A percentile compares a stretch with the other conserved stretches of the same genome.
Evolutionary conservation across 2,113 vertebrate species (phyloP).

Genomic region (Lichenostomus cassidix): DNA sequence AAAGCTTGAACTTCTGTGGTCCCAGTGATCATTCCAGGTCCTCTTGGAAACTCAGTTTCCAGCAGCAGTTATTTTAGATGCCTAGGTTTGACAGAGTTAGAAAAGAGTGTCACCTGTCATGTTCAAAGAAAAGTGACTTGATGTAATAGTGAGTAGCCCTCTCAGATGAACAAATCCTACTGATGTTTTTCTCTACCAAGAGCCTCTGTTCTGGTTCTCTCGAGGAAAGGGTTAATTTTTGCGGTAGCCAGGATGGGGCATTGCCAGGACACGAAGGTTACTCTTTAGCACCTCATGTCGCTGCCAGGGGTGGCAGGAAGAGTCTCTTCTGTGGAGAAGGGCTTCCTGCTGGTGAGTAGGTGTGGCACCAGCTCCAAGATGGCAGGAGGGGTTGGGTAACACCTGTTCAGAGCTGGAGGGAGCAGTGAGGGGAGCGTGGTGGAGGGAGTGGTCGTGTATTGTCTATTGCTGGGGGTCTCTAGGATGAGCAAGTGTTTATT

Average conservation of each 20-base stretch:
- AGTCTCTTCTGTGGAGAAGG: neutral
- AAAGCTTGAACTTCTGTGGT: neutral
- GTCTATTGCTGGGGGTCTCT: neutral
- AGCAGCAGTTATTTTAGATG: conserved; percentile 36
- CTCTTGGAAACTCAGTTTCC: conserved; percentile 24
- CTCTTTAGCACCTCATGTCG: neutral
- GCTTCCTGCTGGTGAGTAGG: neutral
- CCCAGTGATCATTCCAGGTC: neutral
- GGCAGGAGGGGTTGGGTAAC: neutral
- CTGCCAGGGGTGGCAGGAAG: neutral
- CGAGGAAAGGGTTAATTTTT: neutral
- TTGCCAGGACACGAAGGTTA: neutral
- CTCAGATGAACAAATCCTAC: conserved; percentile 3
- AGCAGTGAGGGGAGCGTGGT: neutral
- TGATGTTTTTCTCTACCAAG: neutral
- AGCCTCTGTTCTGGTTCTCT: neutral
- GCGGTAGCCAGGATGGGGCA: neutral
- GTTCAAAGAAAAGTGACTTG: conserved; percentile 56
- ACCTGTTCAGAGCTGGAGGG: neutral
- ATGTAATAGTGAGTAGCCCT: neutral
- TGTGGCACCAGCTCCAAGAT: neutral
- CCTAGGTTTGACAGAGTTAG: conserved; percentile 51
- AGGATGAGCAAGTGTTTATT: neutral
- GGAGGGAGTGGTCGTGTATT: too few relatives aligned
- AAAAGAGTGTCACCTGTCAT: conserved; percentile 42